Percentiles rank a stretch among this genome's conserved stretches.
Conservation (phyloP, 2,797 vertebrate species). For the Chrosomus eos region DNA sequence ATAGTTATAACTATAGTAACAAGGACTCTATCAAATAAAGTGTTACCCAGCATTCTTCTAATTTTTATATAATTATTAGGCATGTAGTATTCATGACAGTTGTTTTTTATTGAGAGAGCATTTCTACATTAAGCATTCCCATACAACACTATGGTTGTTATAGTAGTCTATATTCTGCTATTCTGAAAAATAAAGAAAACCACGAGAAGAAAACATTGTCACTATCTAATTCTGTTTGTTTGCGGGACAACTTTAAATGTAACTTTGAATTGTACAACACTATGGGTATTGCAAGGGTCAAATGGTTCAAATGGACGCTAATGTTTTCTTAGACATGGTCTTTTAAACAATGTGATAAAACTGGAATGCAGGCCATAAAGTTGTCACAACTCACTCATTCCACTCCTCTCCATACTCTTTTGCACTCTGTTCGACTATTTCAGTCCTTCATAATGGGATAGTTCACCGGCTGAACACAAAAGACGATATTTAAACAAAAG, state of each 20-base stretch:
- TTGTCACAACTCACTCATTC: constrained; percentile 7
- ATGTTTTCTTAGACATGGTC: constrained; percentile 1
- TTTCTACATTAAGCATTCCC: background rate
- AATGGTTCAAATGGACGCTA: background rate
- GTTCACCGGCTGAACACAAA: background rate
- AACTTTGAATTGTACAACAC: background rate
- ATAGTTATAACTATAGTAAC: background rate
- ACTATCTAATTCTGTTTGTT: background rate
- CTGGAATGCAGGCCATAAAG: constrained; percentile 6
- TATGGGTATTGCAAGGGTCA: background rate
- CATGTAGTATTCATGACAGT: background rate
- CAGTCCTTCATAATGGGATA: background rate
- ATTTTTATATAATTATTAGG: background rate
- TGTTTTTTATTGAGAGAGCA: background rate
- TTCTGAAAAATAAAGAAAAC: background rate
- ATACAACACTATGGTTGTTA: background rate
- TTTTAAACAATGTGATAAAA: background rate
- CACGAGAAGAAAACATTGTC: background rate
- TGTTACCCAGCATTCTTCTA: background rate
- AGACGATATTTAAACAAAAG: background rate
- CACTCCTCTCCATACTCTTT: background rate
- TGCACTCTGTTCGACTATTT: constrained; percentile 1
- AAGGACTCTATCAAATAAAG: background rate
- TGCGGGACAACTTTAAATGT: background rate
- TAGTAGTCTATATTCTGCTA: background rate